Evolutionary conservation across 2,113 vertebrate genomes (phyloP), one percentile per base, ranked within the genome.

Genomic region (Noctilio leporinus): DNA sequence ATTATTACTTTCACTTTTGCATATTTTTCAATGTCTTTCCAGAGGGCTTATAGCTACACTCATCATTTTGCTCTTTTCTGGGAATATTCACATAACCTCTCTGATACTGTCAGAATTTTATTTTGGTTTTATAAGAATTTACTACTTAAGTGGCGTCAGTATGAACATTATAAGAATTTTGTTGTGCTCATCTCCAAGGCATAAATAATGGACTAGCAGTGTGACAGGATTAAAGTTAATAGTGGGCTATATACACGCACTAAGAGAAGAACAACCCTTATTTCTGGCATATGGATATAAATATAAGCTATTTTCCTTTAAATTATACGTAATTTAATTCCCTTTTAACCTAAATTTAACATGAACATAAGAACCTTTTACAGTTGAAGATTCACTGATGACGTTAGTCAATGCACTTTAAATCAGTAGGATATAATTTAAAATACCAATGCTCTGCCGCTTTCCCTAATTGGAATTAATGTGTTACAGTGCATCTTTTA

Each of bases 381-480:
- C 17, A 92, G 57, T 85, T 20, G 84, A 81, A 67, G 16, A 12
- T 81, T 84, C 82, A 90, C 45, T 95, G 72, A 86, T 89, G 62
- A 86, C 11, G 6, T 73, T 87, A 84, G 86, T 76, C 81, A 81
- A 72, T 38, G 49, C 57, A 80, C 26, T 78, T 85, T 89, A 89
- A 69, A 53, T 89, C 85, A 85, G 65, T 80, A 72, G n/a, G 47
- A 86, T 59, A 17, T 64, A 89, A 10, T 72, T 77, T 70, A 84
- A 94, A 93, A 91, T 93, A 85, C 69, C 80, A 91, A 81, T 80
- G 87, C 57, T n/a, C 22, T 55, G 26, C 78, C 77, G 19, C 24
- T 85, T 85, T 86, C 24, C 19, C 65, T 93, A 96, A 70, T 94
- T 94, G 43, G 30, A 90, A 88, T 93, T 84, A 94, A 95, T 94